Percentiles rank a stretch among this genome's conserved stretches.
Evolutionary conservation across 2,888 invertebrate genomes (phyloP).

Genomic region (Amaurobius ferox): DNA sequence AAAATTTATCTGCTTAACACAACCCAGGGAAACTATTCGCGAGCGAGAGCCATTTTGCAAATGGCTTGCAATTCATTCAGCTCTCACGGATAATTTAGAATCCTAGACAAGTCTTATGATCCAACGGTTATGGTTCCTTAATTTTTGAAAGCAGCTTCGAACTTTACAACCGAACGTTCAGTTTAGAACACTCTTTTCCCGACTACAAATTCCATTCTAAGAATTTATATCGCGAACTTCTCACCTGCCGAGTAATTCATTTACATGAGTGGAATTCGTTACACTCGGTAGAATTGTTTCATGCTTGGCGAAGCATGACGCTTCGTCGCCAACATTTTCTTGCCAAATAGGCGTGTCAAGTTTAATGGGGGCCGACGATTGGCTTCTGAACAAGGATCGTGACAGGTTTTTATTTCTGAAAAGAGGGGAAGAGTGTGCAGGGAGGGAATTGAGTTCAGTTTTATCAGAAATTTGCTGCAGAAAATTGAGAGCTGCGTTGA

Average conservation of each 20-base stretch:
- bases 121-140: background rate
- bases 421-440: background rate
- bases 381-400: constrained; percentile 19
- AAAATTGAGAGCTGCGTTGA: background rate
- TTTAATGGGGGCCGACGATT: constrained; percentile 41
- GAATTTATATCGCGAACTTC: constrained; percentile 52
- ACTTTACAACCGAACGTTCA: constrained; percentile 16
- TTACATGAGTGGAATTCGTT: constrained; percentile 65
- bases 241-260: constrained; percentile 65
- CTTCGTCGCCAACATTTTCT: constrained; percentile 65
- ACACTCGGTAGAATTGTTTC: constrained; percentile 55
- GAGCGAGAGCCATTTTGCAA: background rate
- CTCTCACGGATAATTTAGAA: background rate
- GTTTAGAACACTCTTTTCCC: constrained; percentile 8
- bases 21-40: background rate
- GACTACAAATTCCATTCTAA: constrained; percentile 39
- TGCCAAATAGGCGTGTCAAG: constrained; percentile 51
- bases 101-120: background rate
- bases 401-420: background rate
- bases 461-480: constrained; percentile 60
- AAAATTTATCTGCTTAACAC: too few relatives aligned
- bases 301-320: constrained; percentile 58
- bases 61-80: background rate
- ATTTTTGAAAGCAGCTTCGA: background rate
- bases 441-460: constrained; percentile 33